A percentile compares a stretch with the other conserved stretches of the same genome.
Conservation (phyloP, 2,888 invertebrate species). For the Deroplatys truncata region DNA sequence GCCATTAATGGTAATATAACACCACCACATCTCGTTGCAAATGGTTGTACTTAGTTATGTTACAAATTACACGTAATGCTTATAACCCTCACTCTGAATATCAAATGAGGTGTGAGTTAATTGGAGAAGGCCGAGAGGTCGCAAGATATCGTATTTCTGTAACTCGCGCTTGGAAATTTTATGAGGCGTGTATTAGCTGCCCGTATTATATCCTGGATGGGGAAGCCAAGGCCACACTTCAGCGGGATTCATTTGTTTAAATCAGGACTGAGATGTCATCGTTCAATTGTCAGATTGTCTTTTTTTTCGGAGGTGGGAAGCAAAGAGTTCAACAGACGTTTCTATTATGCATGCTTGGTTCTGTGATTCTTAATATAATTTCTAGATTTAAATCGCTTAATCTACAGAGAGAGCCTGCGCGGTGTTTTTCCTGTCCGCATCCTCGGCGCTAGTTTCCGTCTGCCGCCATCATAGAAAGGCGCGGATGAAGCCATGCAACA, state of each 20-base stretch:
- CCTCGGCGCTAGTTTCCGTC: too few relatives aligned
- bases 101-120: not conserved
- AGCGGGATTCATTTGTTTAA: not conserved
- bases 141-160: not conserved
- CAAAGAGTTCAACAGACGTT: too few relatives aligned
- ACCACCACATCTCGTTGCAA: not conserved
- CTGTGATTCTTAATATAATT: too few relatives aligned
- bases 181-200: not conserved
- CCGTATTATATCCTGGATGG: not conserved
- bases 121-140: not conserved
- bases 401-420: too few relatives aligned
- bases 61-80: not conserved
- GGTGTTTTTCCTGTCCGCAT: too few relatives aligned
- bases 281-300: not conserved
- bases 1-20: not conserved
- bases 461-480: too few relatives aligned
- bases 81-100: not conserved
- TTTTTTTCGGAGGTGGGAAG: not conserved
- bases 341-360: too few relatives aligned
- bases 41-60: not conserved
- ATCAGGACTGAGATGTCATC: not conserved
- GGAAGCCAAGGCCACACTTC: not conserved
- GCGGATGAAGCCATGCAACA: too few relatives aligned
- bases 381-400: too few relatives aligned
- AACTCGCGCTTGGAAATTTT: not conserved